These are phyloP conservation scores for Aplochiton taeniatus DNA, from an alignment of 2,797 vertebrate genomes.

Conservation along the genomic window DNA sequence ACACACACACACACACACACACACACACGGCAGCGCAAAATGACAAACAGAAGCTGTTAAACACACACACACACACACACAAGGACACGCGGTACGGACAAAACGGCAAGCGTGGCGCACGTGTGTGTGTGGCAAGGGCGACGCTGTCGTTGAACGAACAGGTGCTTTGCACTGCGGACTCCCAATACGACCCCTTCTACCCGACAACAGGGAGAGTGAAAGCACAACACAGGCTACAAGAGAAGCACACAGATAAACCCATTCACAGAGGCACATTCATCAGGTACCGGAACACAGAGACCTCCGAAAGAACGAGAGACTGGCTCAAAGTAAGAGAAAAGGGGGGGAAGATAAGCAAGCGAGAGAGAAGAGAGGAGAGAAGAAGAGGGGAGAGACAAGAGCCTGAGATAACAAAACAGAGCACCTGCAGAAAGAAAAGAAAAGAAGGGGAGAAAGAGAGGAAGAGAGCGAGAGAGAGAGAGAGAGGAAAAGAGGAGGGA, in stretches of 20 bases:
- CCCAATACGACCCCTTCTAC: no score
- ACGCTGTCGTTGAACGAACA: no score
- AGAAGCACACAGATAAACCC: background rate
- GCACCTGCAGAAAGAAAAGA: conserved; percentile 21
- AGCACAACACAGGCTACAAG: background rate
- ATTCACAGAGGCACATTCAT: no score
- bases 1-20: conserved; percentile 2
- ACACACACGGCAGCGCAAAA: no score
- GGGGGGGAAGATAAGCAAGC: conserved; percentile 16
- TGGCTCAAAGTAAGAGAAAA: conserved; percentile 9
- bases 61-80: conserved; percentile 16
- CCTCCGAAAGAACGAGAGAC: conserved; percentile 16
- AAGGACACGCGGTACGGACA: background rate
- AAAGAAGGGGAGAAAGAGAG: conserved; percentile 30
- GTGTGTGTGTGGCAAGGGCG: no score
- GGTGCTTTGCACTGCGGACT: no score
- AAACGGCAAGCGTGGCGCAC: no score
- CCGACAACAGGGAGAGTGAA: no score
- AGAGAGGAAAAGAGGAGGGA: conserved; percentile 25
- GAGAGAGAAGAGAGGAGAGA: conserved; percentile 20
- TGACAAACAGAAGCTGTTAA: no score
- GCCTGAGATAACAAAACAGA: conserved; percentile 28
- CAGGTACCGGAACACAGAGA: background rate
- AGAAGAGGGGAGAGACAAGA: conserved; percentile 29
- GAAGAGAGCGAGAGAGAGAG: conserved; percentile 36